These are phyloP conservation scores for Anarrhichthys ocellatus DNA, from an alignment of 2,113 vertebrate genomes.

Conservation along the genomic window DNA sequence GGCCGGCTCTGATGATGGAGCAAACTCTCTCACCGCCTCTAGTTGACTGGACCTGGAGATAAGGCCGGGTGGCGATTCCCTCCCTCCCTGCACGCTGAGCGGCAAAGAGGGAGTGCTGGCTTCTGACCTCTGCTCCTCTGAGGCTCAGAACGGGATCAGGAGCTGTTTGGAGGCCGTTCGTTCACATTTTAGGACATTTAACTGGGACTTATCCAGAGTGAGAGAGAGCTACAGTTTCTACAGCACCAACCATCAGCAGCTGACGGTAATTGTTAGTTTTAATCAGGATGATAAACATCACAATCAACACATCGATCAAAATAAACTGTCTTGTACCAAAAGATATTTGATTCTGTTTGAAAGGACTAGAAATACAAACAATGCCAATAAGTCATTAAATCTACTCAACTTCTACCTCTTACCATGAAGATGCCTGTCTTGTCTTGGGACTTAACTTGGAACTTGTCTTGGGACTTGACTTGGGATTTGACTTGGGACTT, in stretches of 20 bases:
- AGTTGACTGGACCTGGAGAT: slow-evolving; percentile 96
- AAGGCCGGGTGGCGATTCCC: slow-evolving; percentile 87
- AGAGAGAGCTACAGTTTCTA: neutral
- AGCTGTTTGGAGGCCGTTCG: neutral
- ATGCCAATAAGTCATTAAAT: too few species aligned
- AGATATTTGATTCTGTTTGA: too few species aligned
- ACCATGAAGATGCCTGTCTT: too few species aligned
- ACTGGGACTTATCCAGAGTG: neutral
- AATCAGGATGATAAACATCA: neutral
- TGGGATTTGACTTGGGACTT: too few species aligned
- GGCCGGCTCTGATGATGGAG: slow-evolving; percentile 90
- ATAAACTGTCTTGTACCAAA: neutral
- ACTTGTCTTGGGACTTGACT: too few species aligned
- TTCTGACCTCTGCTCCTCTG: slow-evolving; percentile 32
- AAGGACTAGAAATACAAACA: too few species aligned
- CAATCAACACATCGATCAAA: neutral
- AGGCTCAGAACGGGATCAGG: slow-evolving; percentile 16
- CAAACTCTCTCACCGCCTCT: slow-evolving; percentile 90
- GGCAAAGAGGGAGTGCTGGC: neutral
- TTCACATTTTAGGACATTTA: slow-evolving; percentile 25
- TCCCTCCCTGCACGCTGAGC: slow-evolving; percentile 75
- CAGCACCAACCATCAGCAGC: neutral
- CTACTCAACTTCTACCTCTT: too few species aligned
- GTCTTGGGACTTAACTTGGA: too few species aligned
- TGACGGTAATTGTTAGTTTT: neutral